Base-by-base conservation (phyloP, 2,113 vertebrate species). In the Mugil cephalus region DNA sequence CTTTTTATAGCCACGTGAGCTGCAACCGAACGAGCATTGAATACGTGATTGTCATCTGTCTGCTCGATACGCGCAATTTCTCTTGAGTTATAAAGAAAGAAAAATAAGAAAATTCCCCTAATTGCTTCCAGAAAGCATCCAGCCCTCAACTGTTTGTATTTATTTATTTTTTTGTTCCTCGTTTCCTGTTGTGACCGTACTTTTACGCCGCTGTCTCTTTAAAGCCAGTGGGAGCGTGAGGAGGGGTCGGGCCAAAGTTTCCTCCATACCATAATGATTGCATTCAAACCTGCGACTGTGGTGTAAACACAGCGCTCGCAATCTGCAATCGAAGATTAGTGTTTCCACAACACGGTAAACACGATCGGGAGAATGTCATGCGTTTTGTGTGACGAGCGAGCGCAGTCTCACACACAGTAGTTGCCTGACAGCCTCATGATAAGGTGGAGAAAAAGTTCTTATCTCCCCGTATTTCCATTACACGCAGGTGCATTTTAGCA, bases 371-470 rank as follows among this genome's bases (percentile, higher is more conserved):
- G 53, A 50, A 38, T 52, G 59, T 42, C 50, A 30, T 45, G 34
- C 62, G 39, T 74, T n/a, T 48, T 50, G 48, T 71, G 51, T 70
- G 73, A 77, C 65, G 61, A 60, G 64, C 69, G 69, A 71, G 84
- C 67, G 71, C 74, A 35, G 50, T 19, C 65, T 82, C 67, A 74
- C 74, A 35, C 56, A 34, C 65, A 38, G 13, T n/a, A 8, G 76
- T 72, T 81, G 67, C 72, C 63, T 66, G 74, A 73, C 48, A 73
- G 69, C 43, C 45, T 48, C 10, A 6, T 12, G 81, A 90, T 79
- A 86, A 87, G 79, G 42, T 48, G 39, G 51, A 24, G 21, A 58
- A 62, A 79, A 78, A 59, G 42, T 67, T 84, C 60, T 86, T 87
- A 79, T 88, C 82, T 50, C 60, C 50, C 35, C 17, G 17, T 43